A percentile compares a stretch with the other conserved stretches of the same genome.
These are phyloP conservation scores for Tryphoninae sp. DNA, from an alignment of 2,888 invertebrate genomes.

Conservation along the genomic window DNA sequence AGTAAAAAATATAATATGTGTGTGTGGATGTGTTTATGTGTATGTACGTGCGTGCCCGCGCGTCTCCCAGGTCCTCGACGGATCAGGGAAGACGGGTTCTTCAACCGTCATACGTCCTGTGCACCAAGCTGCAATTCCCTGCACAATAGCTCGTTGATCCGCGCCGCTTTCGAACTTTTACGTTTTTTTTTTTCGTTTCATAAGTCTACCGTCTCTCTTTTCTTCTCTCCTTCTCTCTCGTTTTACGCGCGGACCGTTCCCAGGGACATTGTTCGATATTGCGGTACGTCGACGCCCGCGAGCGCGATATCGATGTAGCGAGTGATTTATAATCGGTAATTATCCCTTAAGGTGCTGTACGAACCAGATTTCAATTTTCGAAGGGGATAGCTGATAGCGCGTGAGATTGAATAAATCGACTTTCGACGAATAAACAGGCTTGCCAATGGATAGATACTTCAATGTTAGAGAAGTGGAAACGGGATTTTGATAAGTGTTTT, in stretches of 20 bases:
- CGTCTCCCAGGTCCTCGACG: constrained; percentile 1
- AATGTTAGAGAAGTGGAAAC: no score
- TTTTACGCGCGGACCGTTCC: constrained; percentile 10
- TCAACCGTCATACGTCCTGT: constrained; percentile 13
- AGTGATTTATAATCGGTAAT: constrained; percentile 41
- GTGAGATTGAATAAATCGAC: neutral
- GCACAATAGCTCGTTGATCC: constrained; percentile 56
- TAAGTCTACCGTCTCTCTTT: neutral
- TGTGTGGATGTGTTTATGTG: neutral
- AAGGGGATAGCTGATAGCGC: neutral
- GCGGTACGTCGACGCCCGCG: constrained; percentile 32
- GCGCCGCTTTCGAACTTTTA: constrained; percentile 1
- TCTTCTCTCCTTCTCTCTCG: neutral
- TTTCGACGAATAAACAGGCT: no score
- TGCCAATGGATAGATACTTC: no score
- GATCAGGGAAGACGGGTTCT: constrained; percentile 39
- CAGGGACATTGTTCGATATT: constrained; percentile 30
- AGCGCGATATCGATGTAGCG: constrained; percentile 22
- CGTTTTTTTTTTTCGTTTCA: neutral
- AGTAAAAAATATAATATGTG: neutral
- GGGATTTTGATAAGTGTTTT: no score
- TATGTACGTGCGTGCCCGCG: neutral
- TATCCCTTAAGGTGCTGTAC: constrained; percentile 10
- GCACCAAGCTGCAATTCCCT: neutral
- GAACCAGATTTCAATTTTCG: constrained; percentile 26